Evolutionary conservation across 2,797 vertebrate genomes (phyloP), one percentile per base, ranked within the genome.

Genomic region (Sandelia bainsii): DNA sequence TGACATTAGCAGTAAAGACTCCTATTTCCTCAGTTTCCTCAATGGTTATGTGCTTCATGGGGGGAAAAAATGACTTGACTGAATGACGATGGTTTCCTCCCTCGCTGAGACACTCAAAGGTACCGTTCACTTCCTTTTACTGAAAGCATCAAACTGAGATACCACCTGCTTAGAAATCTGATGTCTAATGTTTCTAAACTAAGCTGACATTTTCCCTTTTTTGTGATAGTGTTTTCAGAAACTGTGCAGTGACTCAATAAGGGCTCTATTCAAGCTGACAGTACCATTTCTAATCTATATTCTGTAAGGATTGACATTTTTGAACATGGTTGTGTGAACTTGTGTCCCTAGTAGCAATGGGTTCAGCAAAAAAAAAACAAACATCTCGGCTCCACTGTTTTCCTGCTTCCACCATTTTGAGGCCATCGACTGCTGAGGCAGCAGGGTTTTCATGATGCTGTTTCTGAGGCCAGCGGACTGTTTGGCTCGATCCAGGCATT

Each of bases 371-470:
- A 32, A 6, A 8, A 6, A 8, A 32, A 32, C 6, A 32, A 6
- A 22, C 5, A 8, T 57, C 32, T 60, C 16, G 48, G 9, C 81
- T 79, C 52, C 42, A 14, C 10, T 62, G 39, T 75, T 54, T 20
- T 58, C 54, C 53, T 78, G 74, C 62, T 44, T 75, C 81, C 73
- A 60, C 86, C 81, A 78, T 85, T 87, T 86, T 85, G 77, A 79
- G 62, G 29, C 59, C 37, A 9, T 1, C 0, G 39, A 7, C 59
- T 88, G 83, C 87, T 86, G 83, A 87, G 72, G 64, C 75, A 72
- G 80, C 80, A 63, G 56, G 54, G 53, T 72, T 67, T 61, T 56
- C 49, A 13, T 22, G 52, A 14, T 52, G 57, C 76, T 58, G 56
- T 58, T 37, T 57, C 59, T 6, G 46, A 68, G 20, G 57, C 62